Base-by-base conservation (phyloP, 2,888 invertebrate species). In the Clostera curtula region DNA sequence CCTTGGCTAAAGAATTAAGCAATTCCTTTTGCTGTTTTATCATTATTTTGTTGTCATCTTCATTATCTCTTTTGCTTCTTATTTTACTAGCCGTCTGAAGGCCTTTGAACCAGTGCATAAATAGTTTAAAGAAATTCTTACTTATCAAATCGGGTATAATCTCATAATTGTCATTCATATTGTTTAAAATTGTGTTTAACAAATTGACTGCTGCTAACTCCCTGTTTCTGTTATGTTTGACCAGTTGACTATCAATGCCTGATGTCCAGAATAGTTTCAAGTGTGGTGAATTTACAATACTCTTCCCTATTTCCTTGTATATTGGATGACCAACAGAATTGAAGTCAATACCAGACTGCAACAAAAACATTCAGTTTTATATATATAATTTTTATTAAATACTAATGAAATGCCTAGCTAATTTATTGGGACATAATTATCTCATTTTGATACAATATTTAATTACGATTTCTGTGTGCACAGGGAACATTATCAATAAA, bases 41-140 rank as follows among this genome's bases (percentile, higher is more conserved):
- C 59, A 89, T 77, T 9, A 82, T 66, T 55, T 77, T 84, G 24
- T 75, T 72, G 35, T 83, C 82, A 46, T 85, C 79, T 43, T 80
- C 83, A 43, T 73, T 57, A 21, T 79, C 74, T 30, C 72, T 61
- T 34, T 70, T 77, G 40, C 77, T 86, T 42, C 87, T 76, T 39
- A 89, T 87, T 47, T 85, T 85, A 30, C 85, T 84, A 23, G 86
- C 86, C 18, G 80, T 86, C 49, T 85, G 86, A 7, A 85, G 69
- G 3, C 82, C 86, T 61, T 87, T 87, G 38, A 89, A 88, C 70
- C 88, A 87, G 34, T 85, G 86, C 44, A 91, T 68, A 31, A 89
- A 86, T 36, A 89, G 80, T 45, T 85, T 86, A 23, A 92, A 76
- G 46, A 90, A 90, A 49, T 90, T 89, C 23, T 85, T 74, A 19